Evolutionary conservation across 1,140 invertebrate species (phyloP).

Genomic region (Eupristina koningsbergeri): DNA sequence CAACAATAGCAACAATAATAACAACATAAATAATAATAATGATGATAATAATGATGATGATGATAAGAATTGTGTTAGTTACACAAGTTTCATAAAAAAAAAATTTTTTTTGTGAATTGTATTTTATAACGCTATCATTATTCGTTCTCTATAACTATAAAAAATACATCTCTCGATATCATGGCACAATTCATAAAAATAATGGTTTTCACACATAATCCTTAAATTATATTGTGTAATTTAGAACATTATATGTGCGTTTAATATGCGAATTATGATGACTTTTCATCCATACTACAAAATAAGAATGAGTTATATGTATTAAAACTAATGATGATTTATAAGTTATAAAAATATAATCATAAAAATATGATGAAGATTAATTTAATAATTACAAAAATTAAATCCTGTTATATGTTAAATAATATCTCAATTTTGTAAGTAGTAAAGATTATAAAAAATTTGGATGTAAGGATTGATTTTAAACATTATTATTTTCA

Average conservation of each 20-base stretch:
- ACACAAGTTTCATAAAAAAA: too few species aligned
- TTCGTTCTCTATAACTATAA: too few species aligned
- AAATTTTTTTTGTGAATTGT: too few species aligned
- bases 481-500: conserved; percentile 57
- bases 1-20: too few species aligned
- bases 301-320: too few species aligned
- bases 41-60: too few species aligned
- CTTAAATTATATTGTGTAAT: conserved; percentile 33
- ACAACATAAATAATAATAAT: too few species aligned
- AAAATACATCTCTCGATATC: conserved; percentile 23
- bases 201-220: conserved; percentile 33
- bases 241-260: conserved; percentile 4
- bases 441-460: conserved; percentile 59
- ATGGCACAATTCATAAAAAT: conserved; percentile 12
- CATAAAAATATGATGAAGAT: conserved; percentile 41
- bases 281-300: conserved; percentile 15
- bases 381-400: conserved; percentile 43
- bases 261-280: conserved; percentile 35
- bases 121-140: too few species aligned
- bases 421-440: conserved; percentile 44
- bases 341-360: conserved; percentile 31
- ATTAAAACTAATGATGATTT: conserved; percentile 58
- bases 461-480: conserved; percentile 56
- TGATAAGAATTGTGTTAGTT: too few species aligned
- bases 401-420: conserved; percentile 49